A percentile compares a stretch with the other conserved stretches of the same genome.
phyloP scores from a whole-genome alignment of 2,888 invertebrate species.

The Epistrophe eligans region DNA sequence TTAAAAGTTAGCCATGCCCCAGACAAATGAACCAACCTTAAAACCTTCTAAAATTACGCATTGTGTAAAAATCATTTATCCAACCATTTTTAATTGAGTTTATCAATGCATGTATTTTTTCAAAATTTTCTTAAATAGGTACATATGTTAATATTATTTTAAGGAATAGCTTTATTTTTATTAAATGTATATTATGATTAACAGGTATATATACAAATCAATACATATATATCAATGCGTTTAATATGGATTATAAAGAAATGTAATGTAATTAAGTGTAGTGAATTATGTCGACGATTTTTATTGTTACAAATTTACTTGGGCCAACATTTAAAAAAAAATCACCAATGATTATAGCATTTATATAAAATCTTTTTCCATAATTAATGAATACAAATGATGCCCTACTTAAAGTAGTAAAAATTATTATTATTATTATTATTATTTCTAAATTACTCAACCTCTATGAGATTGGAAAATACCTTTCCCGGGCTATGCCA shows the following conservation, averaged over 20 bases:
- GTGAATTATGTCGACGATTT: not conserved
- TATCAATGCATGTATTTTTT: constrained; percentile 37
- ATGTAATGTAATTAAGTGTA: not conserved
- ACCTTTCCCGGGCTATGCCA: no score
- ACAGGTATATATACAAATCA: constrained; percentile 22
- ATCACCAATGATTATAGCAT: no score
- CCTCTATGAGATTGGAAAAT: no score
- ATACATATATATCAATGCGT: no score
- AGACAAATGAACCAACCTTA: constrained; percentile 12
- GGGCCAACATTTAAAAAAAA: not conserved
- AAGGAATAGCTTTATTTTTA: constrained; percentile 1
- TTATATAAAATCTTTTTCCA: no score
- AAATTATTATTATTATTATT: no score
- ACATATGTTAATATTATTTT: constrained; percentile 20
- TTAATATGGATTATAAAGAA: not conserved
- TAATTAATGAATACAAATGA: no score
- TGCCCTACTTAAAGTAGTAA: no score
- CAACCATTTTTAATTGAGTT: constrained; percentile 12
- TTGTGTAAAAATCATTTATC: not conserved
- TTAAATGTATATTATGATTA: not conserved
- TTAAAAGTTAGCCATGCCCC: constrained; percentile 32
- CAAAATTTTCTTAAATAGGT: constrained; percentile 31
- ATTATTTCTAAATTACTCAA: no score
- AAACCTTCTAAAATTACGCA: not conserved
- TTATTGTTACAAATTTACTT: not conserved